Conservation (phyloP, 2,797 vertebrate genomes). For the Odontamblyopus rebecca region DNA sequence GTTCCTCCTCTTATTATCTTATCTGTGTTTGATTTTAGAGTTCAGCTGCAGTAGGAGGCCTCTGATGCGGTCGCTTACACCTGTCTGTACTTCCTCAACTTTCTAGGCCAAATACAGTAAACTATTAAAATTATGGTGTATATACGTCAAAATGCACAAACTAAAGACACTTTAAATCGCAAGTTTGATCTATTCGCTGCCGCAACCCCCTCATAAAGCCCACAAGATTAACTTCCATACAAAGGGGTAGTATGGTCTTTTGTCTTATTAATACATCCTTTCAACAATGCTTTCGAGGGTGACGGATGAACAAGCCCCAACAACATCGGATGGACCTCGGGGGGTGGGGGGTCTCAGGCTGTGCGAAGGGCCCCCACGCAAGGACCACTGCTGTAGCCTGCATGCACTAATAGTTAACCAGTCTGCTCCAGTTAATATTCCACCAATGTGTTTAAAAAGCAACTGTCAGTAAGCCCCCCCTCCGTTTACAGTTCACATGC, state of each 20-base stretch:
- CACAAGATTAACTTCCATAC: slow-evolving; percentile 58
- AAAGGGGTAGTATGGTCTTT: slow-evolving; percentile 74
- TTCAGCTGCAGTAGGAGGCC: slow-evolving; percentile 52
- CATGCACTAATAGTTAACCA: slow-evolving; percentile 31
- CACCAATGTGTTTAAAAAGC: slow-evolving; percentile 7
- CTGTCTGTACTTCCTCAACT: slow-evolving; percentile 28
- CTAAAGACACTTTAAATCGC: background rate
- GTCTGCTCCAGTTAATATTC: slow-evolving; percentile 7
- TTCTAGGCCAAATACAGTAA: background rate
- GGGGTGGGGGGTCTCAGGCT: slow-evolving; percentile 36
- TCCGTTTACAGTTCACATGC: slow-evolving; percentile 2
- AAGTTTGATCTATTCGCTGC: slow-evolving; percentile 16
- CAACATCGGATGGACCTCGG: slow-evolving; percentile 61
- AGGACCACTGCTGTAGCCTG: slow-evolving; percentile 21
- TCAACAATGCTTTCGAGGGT: slow-evolving; percentile 74
- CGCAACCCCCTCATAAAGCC: slow-evolving; percentile 32
- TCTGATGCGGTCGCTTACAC: slow-evolving; percentile 47
- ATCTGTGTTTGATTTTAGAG: slow-evolving; percentile 66
- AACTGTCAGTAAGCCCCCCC: background rate
- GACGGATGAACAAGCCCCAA: slow-evolving; percentile 76
- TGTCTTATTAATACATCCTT: slow-evolving; percentile 82
- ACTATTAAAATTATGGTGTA: too few species aligned
- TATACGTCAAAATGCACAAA: background rate
- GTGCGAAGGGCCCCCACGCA: slow-evolving; percentile 28
- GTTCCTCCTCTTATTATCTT: slow-evolving; percentile 75